Evolutionary conservation across 1,140 invertebrate species (phyloP).

Genomic region (Lepidurus couesii): DNA sequence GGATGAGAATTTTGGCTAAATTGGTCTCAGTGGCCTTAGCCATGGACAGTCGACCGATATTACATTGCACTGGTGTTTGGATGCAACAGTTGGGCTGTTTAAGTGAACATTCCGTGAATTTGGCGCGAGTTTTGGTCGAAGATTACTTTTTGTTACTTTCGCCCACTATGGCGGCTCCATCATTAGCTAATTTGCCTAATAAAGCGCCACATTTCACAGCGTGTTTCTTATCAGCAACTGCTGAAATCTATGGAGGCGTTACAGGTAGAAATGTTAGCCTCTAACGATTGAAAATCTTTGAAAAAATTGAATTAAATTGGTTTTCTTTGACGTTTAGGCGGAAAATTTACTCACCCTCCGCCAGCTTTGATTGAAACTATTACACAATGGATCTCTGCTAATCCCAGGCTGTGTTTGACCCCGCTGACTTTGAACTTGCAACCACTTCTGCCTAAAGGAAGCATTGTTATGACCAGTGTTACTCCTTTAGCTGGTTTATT

Average conservation of each 20-base stretch:
- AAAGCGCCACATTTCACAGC: conserved; percentile 70
- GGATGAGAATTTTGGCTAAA: conserved; percentile 65
- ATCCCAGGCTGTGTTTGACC: conserved; percentile 61
- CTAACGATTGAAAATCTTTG: not conserved
- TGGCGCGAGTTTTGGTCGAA: conserved; percentile 66
- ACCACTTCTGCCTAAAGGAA: conserved; percentile 61
- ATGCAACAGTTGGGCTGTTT: conserved; percentile 61
- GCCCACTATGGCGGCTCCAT: conserved; percentile 38
- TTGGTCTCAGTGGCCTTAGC: conserved; percentile 70
- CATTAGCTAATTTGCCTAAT: conserved; percentile 45
- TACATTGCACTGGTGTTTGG: conserved; percentile 73
- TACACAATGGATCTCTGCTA: conserved; percentile 59
- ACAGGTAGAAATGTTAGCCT: not conserved
- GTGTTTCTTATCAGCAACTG: conserved; percentile 70
- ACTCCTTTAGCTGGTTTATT: conserved; percentile 72
- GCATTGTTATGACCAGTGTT: conserved; percentile 72
- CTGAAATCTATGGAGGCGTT: conserved; percentile 60
- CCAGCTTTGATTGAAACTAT: conserved; percentile 56
- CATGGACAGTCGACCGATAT: conserved; percentile 61
- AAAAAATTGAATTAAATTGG: not conserved
- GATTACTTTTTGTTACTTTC: conserved; percentile 70
- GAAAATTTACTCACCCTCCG: conserved; percentile 50
- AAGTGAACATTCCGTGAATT: conserved; percentile 47
- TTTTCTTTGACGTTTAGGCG: not conserved
- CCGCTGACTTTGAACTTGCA: conserved; percentile 57